Percentiles rank a stretch among this genome's conserved stretches.
Evolutionary conservation across 2,888 invertebrate genomes (phyloP).

Genomic region (Torymus auratus): DNA sequence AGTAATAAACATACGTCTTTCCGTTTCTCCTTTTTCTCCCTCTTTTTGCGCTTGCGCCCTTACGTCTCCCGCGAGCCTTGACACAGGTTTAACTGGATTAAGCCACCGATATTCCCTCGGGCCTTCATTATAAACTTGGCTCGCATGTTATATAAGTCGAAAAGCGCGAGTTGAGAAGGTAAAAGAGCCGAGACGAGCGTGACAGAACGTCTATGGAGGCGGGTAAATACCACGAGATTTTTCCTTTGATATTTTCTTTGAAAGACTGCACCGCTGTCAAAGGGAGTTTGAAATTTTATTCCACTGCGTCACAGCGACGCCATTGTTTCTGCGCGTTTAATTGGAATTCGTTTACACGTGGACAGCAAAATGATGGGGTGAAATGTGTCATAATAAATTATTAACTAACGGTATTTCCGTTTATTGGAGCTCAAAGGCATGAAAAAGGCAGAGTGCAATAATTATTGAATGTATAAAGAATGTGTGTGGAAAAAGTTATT

Average conservation of each 20-base stretch:
- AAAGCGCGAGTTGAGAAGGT: not conserved
- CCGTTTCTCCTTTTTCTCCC: not conserved
- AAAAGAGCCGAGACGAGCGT: conserved; percentile 27
- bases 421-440: too few species aligned
- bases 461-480: too few species aligned
- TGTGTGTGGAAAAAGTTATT: too few species aligned
- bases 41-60: not conserved
- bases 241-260: not conserved
- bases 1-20: not conserved
- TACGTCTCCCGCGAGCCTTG: conserved; percentile 22
- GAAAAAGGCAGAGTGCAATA: too few species aligned
- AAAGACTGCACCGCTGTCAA: too few species aligned
- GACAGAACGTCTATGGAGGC: not conserved
- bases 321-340: too few species aligned
- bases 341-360: too few species aligned
- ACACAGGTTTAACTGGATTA: conserved; percentile 23
- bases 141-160: conserved; percentile 25
- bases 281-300: too few species aligned
- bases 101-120: conserved; percentile 26
- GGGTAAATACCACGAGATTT: not conserved
- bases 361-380: too few species aligned
- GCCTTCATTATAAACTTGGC: conserved; percentile 16
- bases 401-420: too few species aligned
- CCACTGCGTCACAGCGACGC: too few species aligned
- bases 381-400: too few species aligned